These are phyloP conservation scores for Augochlora pura DNA, from an alignment of 1,140 invertebrate genomes.

Conservation along the genomic window DNA sequence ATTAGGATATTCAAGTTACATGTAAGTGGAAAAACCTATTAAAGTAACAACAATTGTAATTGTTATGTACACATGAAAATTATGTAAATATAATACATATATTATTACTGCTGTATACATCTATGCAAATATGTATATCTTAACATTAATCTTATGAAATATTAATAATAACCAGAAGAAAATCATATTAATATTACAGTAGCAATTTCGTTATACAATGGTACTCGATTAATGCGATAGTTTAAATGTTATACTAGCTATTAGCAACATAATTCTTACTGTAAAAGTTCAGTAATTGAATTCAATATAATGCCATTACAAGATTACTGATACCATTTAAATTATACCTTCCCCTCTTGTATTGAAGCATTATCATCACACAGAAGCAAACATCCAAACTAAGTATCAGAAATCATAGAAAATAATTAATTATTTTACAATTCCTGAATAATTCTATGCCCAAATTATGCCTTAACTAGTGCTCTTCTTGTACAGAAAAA, in stretches of 20 bases:
- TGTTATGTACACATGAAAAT: neutral
- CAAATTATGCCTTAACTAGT: too few species aligned
- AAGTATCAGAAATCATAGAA: too few species aligned
- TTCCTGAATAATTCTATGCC: too few species aligned
- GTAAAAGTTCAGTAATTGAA: too few species aligned
- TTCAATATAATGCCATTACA: too few species aligned
- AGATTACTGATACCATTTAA: too few species aligned
- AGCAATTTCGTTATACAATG: too few species aligned
- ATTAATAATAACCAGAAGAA: neutral
- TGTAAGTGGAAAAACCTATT: neutral
- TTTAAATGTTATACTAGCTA: neutral
- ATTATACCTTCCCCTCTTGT: too few species aligned
- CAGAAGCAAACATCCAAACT: too few species aligned
- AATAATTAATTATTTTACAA: too few species aligned
- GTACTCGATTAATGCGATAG: neutral
- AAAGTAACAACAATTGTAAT: neutral
- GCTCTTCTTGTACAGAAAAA: too few species aligned
- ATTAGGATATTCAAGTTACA: neutral
- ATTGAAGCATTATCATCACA: too few species aligned
- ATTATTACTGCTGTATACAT: slow-evolving; percentile 6
- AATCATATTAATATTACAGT: neutral
- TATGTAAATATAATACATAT: slow-evolving; percentile 4
- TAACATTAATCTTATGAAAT: neutral
- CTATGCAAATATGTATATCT: neutral
- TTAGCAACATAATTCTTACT: neutral